Conservation (phyloP, 1,140 invertebrate genomes). For the Drosophila chauvacae region DNA sequence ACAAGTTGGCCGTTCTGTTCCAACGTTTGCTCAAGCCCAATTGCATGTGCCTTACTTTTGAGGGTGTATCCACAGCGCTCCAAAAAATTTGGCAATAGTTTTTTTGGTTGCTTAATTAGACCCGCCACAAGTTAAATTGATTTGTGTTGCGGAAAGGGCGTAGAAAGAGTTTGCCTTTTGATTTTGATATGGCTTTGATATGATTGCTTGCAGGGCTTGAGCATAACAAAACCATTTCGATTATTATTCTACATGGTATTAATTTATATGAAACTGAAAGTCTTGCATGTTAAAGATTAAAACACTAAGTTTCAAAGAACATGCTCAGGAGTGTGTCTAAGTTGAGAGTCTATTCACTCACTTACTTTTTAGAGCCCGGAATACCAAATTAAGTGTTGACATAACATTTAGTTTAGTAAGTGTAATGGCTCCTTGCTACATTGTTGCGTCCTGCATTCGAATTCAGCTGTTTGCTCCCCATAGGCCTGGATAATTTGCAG, state of each 20-base stretch:
- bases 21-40: conserved; percentile 43
- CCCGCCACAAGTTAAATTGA: conserved; percentile 66
- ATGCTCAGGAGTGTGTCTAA: background rate
- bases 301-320: no score
- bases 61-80: background rate
- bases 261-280: background rate
- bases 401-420: conserved; percentile 24
- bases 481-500: conserved; percentile 50
- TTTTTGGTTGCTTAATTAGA: conserved; percentile 66
- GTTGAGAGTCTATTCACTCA: background rate
- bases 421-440: conserved; percentile 17
- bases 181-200: background rate
- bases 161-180: background rate
- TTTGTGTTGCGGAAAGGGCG: conserved; percentile 48
- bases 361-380: background rate
- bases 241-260: no score
- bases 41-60: conserved; percentile 26
- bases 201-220: background rate
- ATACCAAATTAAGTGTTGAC: conserved; percentile 9
- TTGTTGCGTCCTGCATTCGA: conserved; percentile 37
- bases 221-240: background rate
- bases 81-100: conserved; percentile 62
- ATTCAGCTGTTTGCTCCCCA: conserved; percentile 42
- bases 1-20: conserved; percentile 40
- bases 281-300: no score